Conservation (phyloP, 2,797 vertebrate species). For the Cetoscarus ocellatus region DNA sequence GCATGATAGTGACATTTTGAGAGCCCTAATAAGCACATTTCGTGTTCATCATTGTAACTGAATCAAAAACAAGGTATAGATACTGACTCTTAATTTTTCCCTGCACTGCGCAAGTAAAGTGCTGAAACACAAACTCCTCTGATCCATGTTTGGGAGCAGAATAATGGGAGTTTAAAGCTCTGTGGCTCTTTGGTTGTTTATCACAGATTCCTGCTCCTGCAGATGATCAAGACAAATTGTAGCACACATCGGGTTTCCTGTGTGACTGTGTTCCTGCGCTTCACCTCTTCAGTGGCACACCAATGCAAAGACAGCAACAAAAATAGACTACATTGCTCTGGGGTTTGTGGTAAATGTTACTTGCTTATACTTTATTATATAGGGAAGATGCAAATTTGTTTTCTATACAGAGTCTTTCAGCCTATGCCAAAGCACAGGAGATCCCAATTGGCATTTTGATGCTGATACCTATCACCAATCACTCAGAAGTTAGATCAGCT, state of each 20-base stretch:
- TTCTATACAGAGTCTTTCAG: slow-evolving; percentile 5
- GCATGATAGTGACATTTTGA: slow-evolving; percentile 19
- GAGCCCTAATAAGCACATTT: slow-evolving; percentile 41
- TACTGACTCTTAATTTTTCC: slow-evolving; percentile 16
- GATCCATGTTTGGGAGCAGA: slow-evolving; percentile 18
- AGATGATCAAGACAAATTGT: slow-evolving; percentile 47
- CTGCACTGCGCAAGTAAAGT: slow-evolving; percentile 12
- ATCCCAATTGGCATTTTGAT: too few species aligned
- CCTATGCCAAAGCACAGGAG: too few species aligned
- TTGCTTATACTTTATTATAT: slow-evolving; percentile 14
- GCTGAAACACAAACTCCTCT: slow-evolving; percentile 34
- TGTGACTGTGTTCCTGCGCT: slow-evolving; percentile 17
- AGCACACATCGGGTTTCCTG: slow-evolving; percentile 17
- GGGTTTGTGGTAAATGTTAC: slow-evolving; percentile 35
- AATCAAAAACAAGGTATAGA: slow-evolving; percentile 30
- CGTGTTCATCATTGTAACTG: slow-evolving; percentile 14
- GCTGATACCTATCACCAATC: too few species aligned
- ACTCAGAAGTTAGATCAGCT: too few species aligned
- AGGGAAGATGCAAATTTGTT: slow-evolving; percentile 5
- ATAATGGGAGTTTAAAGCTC: slow-evolving; percentile 36
- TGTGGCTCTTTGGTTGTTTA: slow-evolving; percentile 41
- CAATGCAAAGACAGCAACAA: slow-evolving; percentile 8
- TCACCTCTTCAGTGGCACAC: slow-evolving; percentile 30
- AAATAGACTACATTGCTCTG: slow-evolving; percentile 15
- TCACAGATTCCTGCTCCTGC: slow-evolving; percentile 21